A percentile compares a stretch with the other conserved stretches of the same genome.
Conservation (phyloP, 2,888 invertebrate genomes). For the Tachystola acroxantha region DNA sequence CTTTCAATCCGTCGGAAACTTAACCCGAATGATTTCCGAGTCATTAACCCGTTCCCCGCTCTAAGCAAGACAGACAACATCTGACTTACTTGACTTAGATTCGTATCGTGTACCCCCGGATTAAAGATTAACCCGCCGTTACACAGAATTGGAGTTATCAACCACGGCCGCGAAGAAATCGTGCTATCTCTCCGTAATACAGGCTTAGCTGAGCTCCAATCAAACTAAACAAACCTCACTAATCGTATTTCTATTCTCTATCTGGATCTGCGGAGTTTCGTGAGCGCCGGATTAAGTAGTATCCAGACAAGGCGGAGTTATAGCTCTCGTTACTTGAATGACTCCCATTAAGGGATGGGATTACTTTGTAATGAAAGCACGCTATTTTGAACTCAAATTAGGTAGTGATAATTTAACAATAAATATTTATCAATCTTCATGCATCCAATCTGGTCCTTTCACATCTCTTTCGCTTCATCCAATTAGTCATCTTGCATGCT, state of each 20-base stretch:
- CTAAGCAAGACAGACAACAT: conserved; percentile 77
- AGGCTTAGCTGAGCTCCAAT: conserved; percentile 68
- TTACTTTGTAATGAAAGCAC: conserved; percentile 10
- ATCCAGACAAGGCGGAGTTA: conserved; percentile 64
- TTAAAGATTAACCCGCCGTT: conserved; percentile 66
- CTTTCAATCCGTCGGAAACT: conserved; percentile 70
- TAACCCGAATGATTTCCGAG: conserved; percentile 76
- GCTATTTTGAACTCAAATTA: background rate
- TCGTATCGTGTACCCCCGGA: conserved; percentile 64
- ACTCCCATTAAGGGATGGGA: conserved; percentile 37
- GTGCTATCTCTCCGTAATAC: conserved; percentile 70
- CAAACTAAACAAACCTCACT: conserved; percentile 74
- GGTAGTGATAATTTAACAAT: no score
- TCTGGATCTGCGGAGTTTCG: conserved; percentile 60
- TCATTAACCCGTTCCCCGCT: conserved; percentile 70
- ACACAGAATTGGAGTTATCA: conserved; percentile 70
- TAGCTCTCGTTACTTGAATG: conserved; percentile 65
- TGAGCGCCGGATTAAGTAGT: conserved; percentile 58
- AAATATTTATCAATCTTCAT: no score
- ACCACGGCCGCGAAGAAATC: conserved; percentile 70
- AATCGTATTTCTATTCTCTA: conserved; percentile 72
- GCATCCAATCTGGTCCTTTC: no score
- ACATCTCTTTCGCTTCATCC: no score
- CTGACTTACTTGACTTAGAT: conserved; percentile 73
- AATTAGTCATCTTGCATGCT: no score